Percentiles rank a stretch among this genome's conserved stretches.
Evolutionary conservation across 2,888 invertebrate species (phyloP).

Genomic region (Synergus japonicus): DNA sequence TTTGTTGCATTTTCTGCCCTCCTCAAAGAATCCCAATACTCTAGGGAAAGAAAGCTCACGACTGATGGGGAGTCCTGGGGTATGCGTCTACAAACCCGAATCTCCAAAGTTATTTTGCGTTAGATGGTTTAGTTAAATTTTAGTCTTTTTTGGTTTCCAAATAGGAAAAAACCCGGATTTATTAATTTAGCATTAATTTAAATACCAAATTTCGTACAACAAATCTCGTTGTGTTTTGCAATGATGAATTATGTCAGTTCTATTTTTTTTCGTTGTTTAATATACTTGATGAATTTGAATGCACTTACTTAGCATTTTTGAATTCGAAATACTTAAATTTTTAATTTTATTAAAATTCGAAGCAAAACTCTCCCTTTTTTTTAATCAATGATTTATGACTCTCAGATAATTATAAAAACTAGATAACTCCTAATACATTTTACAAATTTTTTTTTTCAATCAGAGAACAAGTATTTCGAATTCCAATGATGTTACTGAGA

Average conservation of each 20-base stretch:
- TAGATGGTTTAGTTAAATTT: background rate
- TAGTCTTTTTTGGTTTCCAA: background rate
- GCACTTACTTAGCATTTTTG: no score
- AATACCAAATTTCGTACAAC: no score
- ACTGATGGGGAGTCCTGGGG: background rate
- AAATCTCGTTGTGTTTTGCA: no score
- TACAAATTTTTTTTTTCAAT: background rate
- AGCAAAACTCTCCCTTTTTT: background rate
- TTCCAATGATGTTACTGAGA: background rate
- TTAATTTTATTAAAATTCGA: no score
- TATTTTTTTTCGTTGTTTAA: no score
- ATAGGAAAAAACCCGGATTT: background rate
- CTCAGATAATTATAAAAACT: no score
- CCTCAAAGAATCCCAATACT: background rate
- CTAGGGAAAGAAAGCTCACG: background rate
- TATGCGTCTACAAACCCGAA: background rate
- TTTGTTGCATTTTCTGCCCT: constrained; percentile 28
- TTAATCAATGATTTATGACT: background rate
- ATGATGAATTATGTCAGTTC: no score
- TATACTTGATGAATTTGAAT: no score
- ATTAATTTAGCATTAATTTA: background rate
- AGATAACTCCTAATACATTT: background rate
- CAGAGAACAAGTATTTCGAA: background rate
- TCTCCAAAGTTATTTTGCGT: background rate
- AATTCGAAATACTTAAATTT: no score